A percentile compares a stretch with the other conserved stretches of the same genome.
Evolutionary conservation across 1,140 invertebrate species (phyloP).

Genomic region (Drosophila athabasca): DNA sequence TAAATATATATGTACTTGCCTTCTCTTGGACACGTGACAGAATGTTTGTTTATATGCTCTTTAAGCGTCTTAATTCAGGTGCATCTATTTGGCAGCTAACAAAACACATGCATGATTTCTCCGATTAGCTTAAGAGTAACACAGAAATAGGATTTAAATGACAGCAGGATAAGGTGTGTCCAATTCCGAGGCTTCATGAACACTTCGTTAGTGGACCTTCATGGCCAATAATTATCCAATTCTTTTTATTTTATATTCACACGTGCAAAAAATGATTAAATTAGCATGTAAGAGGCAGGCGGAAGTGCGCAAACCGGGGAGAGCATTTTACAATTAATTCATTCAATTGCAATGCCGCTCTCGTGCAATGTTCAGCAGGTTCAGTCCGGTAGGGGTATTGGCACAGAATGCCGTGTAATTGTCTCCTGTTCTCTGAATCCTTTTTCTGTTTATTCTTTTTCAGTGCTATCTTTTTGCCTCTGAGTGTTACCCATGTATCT

Average conservation of each 20-base stretch:
- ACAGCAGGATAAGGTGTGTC: too few relatives aligned
- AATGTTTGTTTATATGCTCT: too few relatives aligned
- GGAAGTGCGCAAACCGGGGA: slow-evolving; percentile 37
- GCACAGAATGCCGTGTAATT: neutral
- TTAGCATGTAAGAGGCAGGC: slow-evolving; percentile 62
- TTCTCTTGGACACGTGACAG: too few relatives aligned
- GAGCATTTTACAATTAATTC: slow-evolving; percentile 73
- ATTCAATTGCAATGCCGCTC: slow-evolving; percentile 67
- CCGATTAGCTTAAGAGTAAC: too few relatives aligned
- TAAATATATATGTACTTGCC: too few relatives aligned
- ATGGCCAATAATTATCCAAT: slow-evolving; percentile 34
- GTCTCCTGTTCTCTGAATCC: slow-evolving; percentile 30
- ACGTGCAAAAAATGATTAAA: slow-evolving; percentile 57
- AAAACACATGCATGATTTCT: too few relatives aligned
- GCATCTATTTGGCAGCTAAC: too few relatives aligned
- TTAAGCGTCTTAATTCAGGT: too few relatives aligned
- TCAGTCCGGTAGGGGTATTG: neutral
- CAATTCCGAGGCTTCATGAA: neutral
- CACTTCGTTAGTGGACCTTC: neutral
- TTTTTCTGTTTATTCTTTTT: slow-evolving; percentile 1
- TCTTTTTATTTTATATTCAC: slow-evolving; percentile 39
- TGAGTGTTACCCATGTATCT: too few relatives aligned
- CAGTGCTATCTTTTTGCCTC: neutral
- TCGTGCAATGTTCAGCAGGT: slow-evolving; percentile 35
- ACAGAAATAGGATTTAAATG: too few relatives aligned